Conservation (phyloP, 2,113 vertebrate genomes). For the Capricornis sumatraensis region DNA sequence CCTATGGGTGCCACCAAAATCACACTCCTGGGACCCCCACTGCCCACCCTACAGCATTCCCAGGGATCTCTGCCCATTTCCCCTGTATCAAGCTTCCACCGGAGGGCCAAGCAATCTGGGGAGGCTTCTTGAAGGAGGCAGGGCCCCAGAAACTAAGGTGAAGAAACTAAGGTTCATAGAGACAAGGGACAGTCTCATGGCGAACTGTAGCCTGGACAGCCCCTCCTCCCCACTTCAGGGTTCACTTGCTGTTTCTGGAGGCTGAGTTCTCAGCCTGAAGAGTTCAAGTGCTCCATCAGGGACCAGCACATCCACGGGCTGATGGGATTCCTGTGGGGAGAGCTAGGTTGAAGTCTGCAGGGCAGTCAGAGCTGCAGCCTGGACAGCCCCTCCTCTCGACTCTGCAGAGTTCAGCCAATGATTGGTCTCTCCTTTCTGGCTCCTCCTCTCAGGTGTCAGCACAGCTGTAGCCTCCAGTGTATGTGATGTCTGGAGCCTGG, state of each 20-base stretch:
- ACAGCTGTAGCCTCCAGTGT: rapidly evolving
- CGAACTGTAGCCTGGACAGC: background rate
- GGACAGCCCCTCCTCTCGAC: too few relatives aligned
- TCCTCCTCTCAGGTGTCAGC: background rate
- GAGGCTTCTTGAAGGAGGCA: background rate
- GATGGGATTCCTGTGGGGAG: background rate
- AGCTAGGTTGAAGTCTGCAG: too few relatives aligned
- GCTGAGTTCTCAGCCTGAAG: background rate
- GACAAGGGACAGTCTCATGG: background rate
- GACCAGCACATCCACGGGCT: background rate
- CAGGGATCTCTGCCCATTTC: background rate
- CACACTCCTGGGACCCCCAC: background rate
- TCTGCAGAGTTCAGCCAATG: background rate
- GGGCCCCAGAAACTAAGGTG: background rate
- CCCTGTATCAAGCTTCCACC: background rate
- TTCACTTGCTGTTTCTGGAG: background rate
- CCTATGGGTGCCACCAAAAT: background rate
- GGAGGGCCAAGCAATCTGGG: background rate
- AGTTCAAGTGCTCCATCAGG: background rate
- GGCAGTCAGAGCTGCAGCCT: background rate
- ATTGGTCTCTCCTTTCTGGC: background rate
- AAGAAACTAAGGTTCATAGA: background rate
- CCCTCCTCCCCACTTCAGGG: too few relatives aligned
- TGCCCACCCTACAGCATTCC: background rate
- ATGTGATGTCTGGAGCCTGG: background rate